A percentile compares a stretch with the other conserved stretches of the same genome.
Evolutionary conservation across 2,113 vertebrate species (phyloP).

Genomic region (Dasyornis broadbenti): DNA sequence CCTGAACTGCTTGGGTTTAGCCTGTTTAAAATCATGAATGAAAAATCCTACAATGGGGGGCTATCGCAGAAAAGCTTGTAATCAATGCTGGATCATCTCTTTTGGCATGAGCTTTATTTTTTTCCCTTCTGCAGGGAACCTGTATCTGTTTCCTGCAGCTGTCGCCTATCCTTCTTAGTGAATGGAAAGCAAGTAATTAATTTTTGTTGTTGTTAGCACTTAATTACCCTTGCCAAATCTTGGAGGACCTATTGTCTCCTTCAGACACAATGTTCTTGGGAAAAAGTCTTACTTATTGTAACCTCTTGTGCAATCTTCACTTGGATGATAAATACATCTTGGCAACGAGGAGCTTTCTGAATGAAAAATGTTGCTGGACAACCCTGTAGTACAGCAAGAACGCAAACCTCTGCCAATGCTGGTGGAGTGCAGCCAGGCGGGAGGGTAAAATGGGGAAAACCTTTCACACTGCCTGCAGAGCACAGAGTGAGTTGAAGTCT

Average conservation of each 20-base stretch:
- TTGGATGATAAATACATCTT: conserved; percentile 53
- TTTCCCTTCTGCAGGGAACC: conserved; percentile 6
- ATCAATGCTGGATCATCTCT: conserved; percentile 14
- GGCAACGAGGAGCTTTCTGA: conserved; percentile 35
- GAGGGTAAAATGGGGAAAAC: conserved; percentile 39
- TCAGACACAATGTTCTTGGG: conserved; percentile 42
- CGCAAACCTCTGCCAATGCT: neutral
- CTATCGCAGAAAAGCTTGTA: neutral
- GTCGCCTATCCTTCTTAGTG: conserved; percentile 28
- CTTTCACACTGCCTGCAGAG: neutral
- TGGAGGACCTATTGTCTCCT: conserved; percentile 44
- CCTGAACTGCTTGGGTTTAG: neutral
- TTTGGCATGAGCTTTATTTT: neutral
- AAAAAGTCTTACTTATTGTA: conserved; percentile 48
- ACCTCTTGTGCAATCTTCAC: conserved; percentile 24
- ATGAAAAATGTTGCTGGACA: conserved; percentile 58
- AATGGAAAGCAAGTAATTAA: conserved; percentile 35
- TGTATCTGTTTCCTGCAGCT: conserved; percentile 64
- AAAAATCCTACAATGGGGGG: neutral
- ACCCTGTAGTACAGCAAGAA: conserved; percentile 37
- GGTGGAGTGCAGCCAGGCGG: neutral
- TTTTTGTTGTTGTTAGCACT: conserved; percentile 28
- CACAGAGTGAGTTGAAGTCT: neutral
- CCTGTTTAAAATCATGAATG: conserved; percentile 35
- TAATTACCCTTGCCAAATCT: conserved; percentile 35